Evolutionary conservation across 2,113 vertebrate species (phyloP), one percentile per base, ranked within the genome.

Genomic region (Hemichromis elongatus): DNA sequence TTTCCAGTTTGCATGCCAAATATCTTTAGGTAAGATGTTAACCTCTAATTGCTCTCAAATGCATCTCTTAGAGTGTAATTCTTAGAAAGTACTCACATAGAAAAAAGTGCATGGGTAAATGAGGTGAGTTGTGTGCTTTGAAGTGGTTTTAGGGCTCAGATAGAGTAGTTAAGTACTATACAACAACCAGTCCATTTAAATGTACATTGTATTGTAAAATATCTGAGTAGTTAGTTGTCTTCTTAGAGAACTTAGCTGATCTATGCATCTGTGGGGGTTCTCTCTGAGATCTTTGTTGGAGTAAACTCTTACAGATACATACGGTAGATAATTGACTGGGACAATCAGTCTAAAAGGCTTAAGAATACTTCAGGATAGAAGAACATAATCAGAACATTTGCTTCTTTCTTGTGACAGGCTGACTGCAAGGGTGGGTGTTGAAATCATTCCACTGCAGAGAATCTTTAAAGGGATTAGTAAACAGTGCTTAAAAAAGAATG

Each of bases 391-490:
- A 61, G 73, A 90, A 86, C 55, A 80, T 80, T 88, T 26, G 50
- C 33, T 82, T 77, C 30, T 79, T 53, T 77, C 78, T 55, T 1
- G 5, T 77, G 86, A 75, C 84, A n/a, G 79, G 54, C 75, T 83
- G 81, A 79, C 82, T 79, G 79, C 57, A 82, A 77, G 89, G 84
- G 55, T 6, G 28, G 83, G 24, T 30, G 63, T 50, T 84, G 84
- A 56, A 88, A 78, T 80, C 42, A 77, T 61, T 82, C 85, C 86
- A 81, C 37, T 4, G 55, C 4, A 8, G 78, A 79, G 66, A 87
- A 88, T 89, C 85, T 84, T 90, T 42, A 53, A 79, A 87, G 59
- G 88, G 92, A 92, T 90, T 91, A 90, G 33, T 33, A 87, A 92
- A 90, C 84, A 55, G 47, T 47, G 59, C 82, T 87, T 91, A 81